Evolutionary conservation across 2,888 invertebrate genomes (phyloP).

Genomic region (Sminthurides aquaticus): DNA sequence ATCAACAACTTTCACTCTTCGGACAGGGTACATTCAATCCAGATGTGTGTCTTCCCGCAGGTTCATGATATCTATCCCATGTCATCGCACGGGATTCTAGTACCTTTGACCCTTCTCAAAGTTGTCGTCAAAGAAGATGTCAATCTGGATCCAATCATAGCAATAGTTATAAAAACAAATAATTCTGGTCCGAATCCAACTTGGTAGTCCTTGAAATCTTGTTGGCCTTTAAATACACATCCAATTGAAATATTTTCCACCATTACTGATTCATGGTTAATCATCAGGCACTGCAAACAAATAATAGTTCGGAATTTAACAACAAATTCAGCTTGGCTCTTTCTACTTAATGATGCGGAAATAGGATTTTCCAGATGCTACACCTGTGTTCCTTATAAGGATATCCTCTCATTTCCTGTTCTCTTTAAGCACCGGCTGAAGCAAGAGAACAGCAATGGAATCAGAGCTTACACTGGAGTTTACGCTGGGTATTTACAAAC

Average conservation of each 20-base stretch:
- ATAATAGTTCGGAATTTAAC: slow-evolving; percentile 16
- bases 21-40: too few relatives aligned
- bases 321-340: slow-evolving; percentile 18
- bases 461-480: background rate
- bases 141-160: slow-evolving; percentile 16
- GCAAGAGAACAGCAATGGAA: background rate
- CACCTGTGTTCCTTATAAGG: background rate
- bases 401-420: background rate
- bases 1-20: too few relatives aligned
- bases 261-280: background rate
- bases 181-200: slow-evolving; percentile 10
- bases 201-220: slow-evolving; percentile 2
- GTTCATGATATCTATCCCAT: slow-evolving; percentile 13
- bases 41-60: background rate
- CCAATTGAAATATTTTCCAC: background rate
- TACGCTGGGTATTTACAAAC: background rate
- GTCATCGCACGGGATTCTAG: background rate
- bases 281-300: slow-evolving; percentile 1
- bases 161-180: slow-evolving; percentile 17
- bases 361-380: slow-evolving; percentile 9
- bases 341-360: background rate
- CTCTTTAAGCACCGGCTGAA: background rate
- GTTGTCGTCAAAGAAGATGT: slow-evolving; percentile 15
- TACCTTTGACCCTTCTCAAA: slow-evolving; percentile 8
- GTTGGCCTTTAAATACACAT: background rate